phyloP scores from a whole-genome alignment of 2,113 vertebrate genomes.

The Holacanthus passer region DNA sequence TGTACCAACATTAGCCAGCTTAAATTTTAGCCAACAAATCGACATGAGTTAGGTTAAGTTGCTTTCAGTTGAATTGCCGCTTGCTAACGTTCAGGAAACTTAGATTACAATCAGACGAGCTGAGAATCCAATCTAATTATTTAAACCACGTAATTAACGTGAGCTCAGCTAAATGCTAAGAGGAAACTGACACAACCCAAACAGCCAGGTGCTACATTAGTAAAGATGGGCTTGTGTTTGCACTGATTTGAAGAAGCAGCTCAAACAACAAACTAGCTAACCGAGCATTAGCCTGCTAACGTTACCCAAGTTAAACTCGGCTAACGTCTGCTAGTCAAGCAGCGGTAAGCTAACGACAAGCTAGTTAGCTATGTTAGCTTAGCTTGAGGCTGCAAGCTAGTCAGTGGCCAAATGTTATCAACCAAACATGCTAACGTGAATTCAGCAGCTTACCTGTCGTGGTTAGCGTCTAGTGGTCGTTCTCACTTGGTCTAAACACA shows the following conservation, averaged over 20 bases:
- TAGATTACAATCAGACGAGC: background rate
- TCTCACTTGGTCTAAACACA: conserved; percentile 25
- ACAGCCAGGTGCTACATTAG: background rate
- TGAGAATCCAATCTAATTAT: background rate
- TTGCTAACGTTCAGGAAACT: conserved; percentile 5
- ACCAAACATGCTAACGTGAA: background rate
- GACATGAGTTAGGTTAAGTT: background rate
- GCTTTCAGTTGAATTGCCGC: background rate
- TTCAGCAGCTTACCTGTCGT: conserved; percentile 66
- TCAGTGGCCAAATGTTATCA: conserved; percentile 7
- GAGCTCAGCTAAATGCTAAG: conserved; percentile 22
- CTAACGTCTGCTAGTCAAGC: conserved; percentile 52
- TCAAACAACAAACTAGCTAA: conserved; percentile 25
- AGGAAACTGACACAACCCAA: conserved; percentile 25
- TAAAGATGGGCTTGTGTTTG: background rate
- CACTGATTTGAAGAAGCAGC: conserved; percentile 11
- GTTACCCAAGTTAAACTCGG: conserved; percentile 51
- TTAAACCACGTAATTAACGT: conserved; percentile 1
- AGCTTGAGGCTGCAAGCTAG: conserved; percentile 56
- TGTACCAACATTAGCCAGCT: background rate
- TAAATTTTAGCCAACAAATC: conserved; percentile 2
- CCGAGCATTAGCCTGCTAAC: conserved; percentile 35
- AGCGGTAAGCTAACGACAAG: conserved; percentile 61
- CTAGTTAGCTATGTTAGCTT: conserved; percentile 76
- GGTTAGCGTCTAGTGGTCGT: conserved; percentile 5